phyloP scores from a whole-genome alignment of 1,140 invertebrate genomes.

The Trichonephila inaurata region DNA sequence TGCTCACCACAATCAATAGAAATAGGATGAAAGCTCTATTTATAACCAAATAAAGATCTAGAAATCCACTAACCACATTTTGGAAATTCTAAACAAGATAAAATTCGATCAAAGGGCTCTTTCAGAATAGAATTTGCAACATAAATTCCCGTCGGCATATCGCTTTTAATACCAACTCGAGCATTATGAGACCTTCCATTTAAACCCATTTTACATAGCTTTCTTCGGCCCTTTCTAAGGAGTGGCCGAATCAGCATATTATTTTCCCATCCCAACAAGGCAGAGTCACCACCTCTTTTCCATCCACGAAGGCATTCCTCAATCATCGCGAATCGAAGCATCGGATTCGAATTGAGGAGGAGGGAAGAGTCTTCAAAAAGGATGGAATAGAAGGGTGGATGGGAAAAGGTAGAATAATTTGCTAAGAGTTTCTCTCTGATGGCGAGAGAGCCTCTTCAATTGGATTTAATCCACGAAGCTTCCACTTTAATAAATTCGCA shows the following conservation, averaged over 20 bases:
- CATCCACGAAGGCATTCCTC: neutral
- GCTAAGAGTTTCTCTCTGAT: slow-evolving; percentile 50
- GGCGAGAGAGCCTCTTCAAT: slow-evolving; percentile 50
- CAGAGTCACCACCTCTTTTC: neutral
- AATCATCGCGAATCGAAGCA: neutral
- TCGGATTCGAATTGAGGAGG: slow-evolving; percentile 3
- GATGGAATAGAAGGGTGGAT: neutral
- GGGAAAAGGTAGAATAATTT: slow-evolving; percentile 61
- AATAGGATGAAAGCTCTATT: too few relatives aligned
- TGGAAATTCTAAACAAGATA: neutral
- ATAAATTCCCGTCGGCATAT: neutral
- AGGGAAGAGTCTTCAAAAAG: neutral
- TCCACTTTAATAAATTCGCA: slow-evolving; percentile 72
- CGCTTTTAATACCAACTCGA: neutral
- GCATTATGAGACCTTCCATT: neutral
- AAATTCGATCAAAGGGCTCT: neutral
- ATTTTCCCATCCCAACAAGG: slow-evolving; percentile 9
- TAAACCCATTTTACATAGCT: neutral
- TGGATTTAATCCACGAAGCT: slow-evolving; percentile 65
- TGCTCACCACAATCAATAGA: too few relatives aligned
- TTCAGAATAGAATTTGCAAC: neutral
- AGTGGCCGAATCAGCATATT: slow-evolving; percentile 41
- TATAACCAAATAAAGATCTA: too few relatives aligned
- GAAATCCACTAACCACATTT: too few relatives aligned
- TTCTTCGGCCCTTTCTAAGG: neutral